Evolutionary conservation across 1,140 invertebrate species (phyloP).

Genomic region (Aphaenogaster floridana): DNA sequence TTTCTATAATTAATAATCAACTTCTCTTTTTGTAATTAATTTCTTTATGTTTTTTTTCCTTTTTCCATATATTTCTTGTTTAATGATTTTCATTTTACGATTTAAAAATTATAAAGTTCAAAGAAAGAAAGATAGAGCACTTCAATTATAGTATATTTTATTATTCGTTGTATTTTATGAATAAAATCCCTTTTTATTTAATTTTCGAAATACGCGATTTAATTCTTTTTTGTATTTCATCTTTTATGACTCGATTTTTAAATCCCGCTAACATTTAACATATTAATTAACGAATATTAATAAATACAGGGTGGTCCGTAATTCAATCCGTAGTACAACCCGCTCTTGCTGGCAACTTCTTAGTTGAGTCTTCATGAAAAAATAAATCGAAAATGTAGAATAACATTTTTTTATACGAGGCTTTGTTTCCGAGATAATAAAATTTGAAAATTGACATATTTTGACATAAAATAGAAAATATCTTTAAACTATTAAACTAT

Average conservation of each 20-base stretch:
- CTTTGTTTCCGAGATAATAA: no score
- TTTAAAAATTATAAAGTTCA: not conserved
- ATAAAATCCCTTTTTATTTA: constrained; percentile 1
- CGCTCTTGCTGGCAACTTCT: no score
- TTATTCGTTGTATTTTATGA: not conserved
- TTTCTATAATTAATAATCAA: not conserved
- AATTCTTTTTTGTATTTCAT: not conserved
- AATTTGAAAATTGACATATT: no score
- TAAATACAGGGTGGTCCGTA: not conserved
- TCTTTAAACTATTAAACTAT: no score
- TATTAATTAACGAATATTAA: not conserved
- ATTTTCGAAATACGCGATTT: not conserved
- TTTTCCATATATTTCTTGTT: not conserved
- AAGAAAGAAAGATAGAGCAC: not conserved
- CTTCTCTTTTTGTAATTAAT: constrained; percentile 16
- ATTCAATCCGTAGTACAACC: no score
- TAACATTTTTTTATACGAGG: no score
- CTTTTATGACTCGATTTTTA: not conserved
- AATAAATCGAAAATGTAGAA: no score
- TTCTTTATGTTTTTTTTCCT: not conserved
- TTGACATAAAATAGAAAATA: no score
- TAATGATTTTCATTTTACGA: not conserved
- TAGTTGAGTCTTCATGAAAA: no score
- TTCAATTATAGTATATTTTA: constrained; percentile 2
- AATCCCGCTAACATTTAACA: not conserved